Conservation (phyloP, 2,888 invertebrate species). For the Drosophila lacicola region DNA sequence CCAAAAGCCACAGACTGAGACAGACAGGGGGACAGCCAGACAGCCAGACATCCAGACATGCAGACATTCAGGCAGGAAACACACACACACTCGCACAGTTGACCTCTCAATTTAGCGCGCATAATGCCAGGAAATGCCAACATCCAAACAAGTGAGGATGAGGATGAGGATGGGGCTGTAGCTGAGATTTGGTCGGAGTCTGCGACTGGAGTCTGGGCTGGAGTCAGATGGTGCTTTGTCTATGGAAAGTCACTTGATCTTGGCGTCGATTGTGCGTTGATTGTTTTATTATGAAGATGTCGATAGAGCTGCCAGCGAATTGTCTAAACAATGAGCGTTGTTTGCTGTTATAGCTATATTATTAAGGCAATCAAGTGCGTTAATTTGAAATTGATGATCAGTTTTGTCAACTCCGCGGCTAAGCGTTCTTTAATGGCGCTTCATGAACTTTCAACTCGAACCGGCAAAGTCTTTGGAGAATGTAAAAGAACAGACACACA, state of each 20-base stretch:
- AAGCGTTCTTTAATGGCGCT: neutral
- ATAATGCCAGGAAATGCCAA: slow-evolving; percentile 77
- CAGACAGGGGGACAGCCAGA: slow-evolving; percentile 41
- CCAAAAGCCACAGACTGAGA: slow-evolving; percentile 56
- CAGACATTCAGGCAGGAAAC: slow-evolving; percentile 55
- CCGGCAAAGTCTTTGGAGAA: slow-evolving; percentile 1
- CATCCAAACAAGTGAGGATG: slow-evolving; percentile 50
- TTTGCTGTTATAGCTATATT: slow-evolving; percentile 61
- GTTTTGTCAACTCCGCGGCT: slow-evolving; percentile 60
- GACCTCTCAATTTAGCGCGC: slow-evolving; percentile 84
- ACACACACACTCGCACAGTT: slow-evolving; percentile 58
- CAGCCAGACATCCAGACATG: slow-evolving; percentile 40
- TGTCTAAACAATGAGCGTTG: slow-evolving; percentile 47
- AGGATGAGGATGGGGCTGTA: slow-evolving; percentile 11
- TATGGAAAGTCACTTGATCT: slow-evolving; percentile 76
- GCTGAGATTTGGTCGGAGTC: slow-evolving; percentile 24
- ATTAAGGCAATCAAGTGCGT: slow-evolving; percentile 72
- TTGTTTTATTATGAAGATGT: slow-evolving; percentile 80
- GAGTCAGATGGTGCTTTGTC: slow-evolving; percentile 53
- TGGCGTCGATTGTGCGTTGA: slow-evolving; percentile 78
- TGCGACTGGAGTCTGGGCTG: slow-evolving; percentile 7
- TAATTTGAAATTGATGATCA: slow-evolving; percentile 63
- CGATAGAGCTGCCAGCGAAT: slow-evolving; percentile 63
- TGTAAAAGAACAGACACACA: neutral
- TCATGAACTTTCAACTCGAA: slow-evolving; percentile 26